Conservation (phyloP, 35 echinoderm and acorn worm genomes). For the Anneissia japonica region DNA sequence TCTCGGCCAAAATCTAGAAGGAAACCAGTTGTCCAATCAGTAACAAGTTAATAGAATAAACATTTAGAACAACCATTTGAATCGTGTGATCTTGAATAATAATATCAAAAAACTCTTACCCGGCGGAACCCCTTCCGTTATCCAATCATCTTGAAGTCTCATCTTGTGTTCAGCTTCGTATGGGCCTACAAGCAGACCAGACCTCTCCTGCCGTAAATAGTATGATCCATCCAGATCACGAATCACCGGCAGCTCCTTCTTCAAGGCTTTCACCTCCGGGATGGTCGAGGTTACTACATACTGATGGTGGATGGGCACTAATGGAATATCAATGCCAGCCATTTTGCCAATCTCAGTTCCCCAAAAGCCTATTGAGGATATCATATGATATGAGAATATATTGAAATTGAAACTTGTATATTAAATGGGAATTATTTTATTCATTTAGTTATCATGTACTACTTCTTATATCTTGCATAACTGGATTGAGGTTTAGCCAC, state of each 20-base stretch:
- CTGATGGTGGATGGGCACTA: slow-evolving; percentile 89
- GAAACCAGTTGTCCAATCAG: neutral
- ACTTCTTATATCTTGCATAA: no score
- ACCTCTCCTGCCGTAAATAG: slow-evolving; percentile 64
- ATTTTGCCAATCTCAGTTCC: slow-evolving; percentile 65
- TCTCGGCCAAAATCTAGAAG: slow-evolving; percentile 91
- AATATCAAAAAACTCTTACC: no score
- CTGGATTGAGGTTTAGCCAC: no score
- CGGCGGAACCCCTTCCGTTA: slow-evolving; percentile 73
- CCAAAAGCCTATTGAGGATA: slow-evolving; percentile 87
- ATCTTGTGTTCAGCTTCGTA: slow-evolving; percentile 83
- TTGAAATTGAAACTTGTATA: no score
- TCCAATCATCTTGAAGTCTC: slow-evolving; percentile 83
- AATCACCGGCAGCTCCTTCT: slow-evolving; percentile 74
- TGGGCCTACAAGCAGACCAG: slow-evolving; percentile 78
- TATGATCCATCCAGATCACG: slow-evolving; percentile 91
- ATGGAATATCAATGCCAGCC: slow-evolving; percentile 64
- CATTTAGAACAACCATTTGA: no score
- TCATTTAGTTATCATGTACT: no score
- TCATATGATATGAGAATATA: no score
- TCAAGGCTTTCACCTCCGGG: slow-evolving; percentile 78
- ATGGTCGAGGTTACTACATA: slow-evolving; percentile 94
- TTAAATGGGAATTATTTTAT: no score
- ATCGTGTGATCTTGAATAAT: no score
- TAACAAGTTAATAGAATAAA: neutral